Conservation (phyloP, 2,888 invertebrate genomes). For the Pomacea canaliculata region DNA sequence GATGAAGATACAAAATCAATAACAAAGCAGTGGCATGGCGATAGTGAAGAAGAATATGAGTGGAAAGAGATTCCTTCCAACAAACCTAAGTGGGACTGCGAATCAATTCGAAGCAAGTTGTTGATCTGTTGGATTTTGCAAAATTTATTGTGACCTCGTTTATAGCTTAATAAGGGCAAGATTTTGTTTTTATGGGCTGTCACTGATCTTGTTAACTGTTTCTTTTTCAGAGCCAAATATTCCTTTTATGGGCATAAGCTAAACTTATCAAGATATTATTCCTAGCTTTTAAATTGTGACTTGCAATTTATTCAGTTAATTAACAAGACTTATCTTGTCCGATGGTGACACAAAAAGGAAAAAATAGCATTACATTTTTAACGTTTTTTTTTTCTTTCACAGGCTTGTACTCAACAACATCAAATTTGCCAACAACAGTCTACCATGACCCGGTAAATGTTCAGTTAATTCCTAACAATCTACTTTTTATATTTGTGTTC, state of each 20-base stretch:
- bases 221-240: not conserved
- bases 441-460: not conserved
- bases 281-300: no score
- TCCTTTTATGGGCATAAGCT: no score
- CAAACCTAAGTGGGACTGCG: constrained; percentile 84
- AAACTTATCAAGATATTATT: no score
- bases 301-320: no score
- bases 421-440: constrained; percentile 85
- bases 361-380: not conserved
- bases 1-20: constrained; percentile 17
- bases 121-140: not conserved
- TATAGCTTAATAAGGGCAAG: not conserved
- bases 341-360: not conserved
- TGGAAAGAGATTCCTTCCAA: constrained; percentile 54
- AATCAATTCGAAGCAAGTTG: constrained; percentile 80
- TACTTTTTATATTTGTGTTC: not conserved
- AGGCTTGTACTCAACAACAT: constrained; percentile 88
- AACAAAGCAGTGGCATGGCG: constrained; percentile 5
- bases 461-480: not conserved
- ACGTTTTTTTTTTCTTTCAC: constrained; percentile 21
- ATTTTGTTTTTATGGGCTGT: not conserved
- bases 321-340: no score
- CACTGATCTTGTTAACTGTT: not conserved
- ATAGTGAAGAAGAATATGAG: constrained; percentile 39
- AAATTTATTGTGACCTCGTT: not conserved